A percentile compares a stretch with the other conserved stretches of the same genome.
phyloP scores from a whole-genome alignment of 2,113 vertebrate genomes.

The Galbula dea region DNA sequence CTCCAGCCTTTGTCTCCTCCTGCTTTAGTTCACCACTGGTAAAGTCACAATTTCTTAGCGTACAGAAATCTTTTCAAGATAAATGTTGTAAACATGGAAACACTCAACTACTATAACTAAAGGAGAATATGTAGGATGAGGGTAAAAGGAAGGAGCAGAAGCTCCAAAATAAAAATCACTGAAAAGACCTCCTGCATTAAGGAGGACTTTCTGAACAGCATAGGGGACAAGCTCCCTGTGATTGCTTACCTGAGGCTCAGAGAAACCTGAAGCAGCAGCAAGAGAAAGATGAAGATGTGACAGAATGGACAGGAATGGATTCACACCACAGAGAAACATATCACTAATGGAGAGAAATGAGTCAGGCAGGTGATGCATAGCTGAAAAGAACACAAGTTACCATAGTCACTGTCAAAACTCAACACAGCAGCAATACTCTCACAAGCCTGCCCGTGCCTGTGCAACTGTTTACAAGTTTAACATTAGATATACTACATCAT shows the following conservation, averaged over 20 bases:
- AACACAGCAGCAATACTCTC: slow-evolving; percentile 27
- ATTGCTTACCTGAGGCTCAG: slow-evolving; percentile 66
- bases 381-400: slow-evolving; percentile 76
- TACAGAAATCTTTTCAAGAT: background rate
- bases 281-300: slow-evolving; percentile 74
- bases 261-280: slow-evolving; percentile 70
- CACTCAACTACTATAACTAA: background rate
- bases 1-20: background rate
- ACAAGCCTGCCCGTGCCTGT: background rate
- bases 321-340: slow-evolving; percentile 78
- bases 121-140: background rate
- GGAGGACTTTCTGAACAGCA: background rate
- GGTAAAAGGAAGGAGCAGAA: background rate
- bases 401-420: slow-evolving; percentile 42
- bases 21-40: background rate
- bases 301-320: slow-evolving; percentile 72
- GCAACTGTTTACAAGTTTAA: background rate
- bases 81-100: rapidly evolving
- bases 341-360: slow-evolving; percentile 76
- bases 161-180: background rate
- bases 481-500: background rate
- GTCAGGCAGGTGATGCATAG: slow-evolving; percentile 65
- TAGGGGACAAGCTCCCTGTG: background rate
- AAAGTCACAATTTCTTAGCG: background rate
- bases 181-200: background rate